These are phyloP conservation scores for Pseudorasbora parva DNA, from an alignment of 2,113 vertebrate species.

Conservation along the genomic window DNA sequence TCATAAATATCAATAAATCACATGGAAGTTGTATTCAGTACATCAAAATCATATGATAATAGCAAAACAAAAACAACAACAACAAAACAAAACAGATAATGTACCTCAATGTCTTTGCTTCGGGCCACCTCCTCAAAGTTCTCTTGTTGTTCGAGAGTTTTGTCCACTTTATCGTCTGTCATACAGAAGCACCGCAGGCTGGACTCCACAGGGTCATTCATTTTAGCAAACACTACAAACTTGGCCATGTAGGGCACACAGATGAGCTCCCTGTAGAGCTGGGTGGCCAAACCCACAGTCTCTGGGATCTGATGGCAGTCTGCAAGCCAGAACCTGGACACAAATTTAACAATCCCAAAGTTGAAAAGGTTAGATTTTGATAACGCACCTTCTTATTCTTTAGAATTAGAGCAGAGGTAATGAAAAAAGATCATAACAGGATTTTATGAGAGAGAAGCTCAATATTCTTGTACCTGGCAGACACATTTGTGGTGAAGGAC, in stretches of 20 bases:
- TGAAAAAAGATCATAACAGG: background rate
- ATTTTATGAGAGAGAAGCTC: background rate
- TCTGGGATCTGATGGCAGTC: conserved; percentile 97
- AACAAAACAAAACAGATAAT: conserved; percentile 17
- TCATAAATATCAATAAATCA: too few species aligned
- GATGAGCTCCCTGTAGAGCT: conserved; percentile 96
- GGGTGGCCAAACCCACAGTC: conserved; percentile 91
- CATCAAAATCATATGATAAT: too few species aligned
- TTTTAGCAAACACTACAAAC: conserved; percentile 99
- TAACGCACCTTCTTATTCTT: background rate
- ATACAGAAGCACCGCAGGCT: conserved; percentile 96
- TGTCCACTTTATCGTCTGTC: conserved; percentile 99
- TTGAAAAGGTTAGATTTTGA: background rate
- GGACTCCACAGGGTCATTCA: conserved; percentile 94
- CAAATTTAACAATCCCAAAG: background rate
- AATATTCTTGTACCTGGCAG: conserved; percentile 75
- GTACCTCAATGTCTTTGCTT: conserved; percentile 99
- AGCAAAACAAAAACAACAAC: background rate
- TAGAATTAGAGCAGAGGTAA: background rate
- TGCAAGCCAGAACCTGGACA: conserved; percentile 91
- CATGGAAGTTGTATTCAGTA: too few species aligned
- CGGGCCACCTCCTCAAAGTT: conserved; percentile 98
- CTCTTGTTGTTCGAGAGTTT: conserved; percentile 98
- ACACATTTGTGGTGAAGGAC: conserved; percentile 98
- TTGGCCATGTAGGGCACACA: conserved; percentile 99